These are phyloP conservation scores for Diarsia rubi DNA, from an alignment of 2,888 invertebrate genomes.

Conservation along the genomic window DNA sequence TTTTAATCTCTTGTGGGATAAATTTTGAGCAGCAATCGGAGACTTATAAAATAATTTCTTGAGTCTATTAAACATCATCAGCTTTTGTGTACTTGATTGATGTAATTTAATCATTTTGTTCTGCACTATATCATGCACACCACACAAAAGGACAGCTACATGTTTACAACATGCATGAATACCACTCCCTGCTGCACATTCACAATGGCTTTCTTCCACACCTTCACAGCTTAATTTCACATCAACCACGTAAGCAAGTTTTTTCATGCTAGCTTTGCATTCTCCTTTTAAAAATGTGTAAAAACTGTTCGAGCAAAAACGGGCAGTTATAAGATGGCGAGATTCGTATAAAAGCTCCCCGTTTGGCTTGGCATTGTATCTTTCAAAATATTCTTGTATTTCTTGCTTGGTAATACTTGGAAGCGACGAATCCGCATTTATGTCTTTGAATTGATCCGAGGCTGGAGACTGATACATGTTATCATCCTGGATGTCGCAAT, in stretches of 20 bases:
- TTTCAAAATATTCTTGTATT: neutral
- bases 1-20: neutral
- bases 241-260: too few species aligned
- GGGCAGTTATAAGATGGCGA: neutral
- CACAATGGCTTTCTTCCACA: conserved; percentile 3
- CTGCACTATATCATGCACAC: neutral
- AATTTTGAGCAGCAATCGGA: neutral
- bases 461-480: too few species aligned
- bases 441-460: too few species aligned
- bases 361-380: too few species aligned
- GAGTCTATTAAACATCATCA: neutral
- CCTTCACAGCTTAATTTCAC: neutral
- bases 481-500: too few species aligned
- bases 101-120: neutral
- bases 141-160: neutral
- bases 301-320: neutral
- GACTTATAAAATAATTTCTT: neutral
- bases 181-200: conserved; percentile 7
- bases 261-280: conserved; percentile 1
- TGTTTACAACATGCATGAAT: conserved; percentile 2
- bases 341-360: too few species aligned
- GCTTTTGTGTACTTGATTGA: too few species aligned
- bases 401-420: too few species aligned
- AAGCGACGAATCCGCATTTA: too few species aligned
- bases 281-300: neutral